phyloP scores from a whole-genome alignment of 1,140 invertebrate species.

The Drosophila kohkoa region DNA sequence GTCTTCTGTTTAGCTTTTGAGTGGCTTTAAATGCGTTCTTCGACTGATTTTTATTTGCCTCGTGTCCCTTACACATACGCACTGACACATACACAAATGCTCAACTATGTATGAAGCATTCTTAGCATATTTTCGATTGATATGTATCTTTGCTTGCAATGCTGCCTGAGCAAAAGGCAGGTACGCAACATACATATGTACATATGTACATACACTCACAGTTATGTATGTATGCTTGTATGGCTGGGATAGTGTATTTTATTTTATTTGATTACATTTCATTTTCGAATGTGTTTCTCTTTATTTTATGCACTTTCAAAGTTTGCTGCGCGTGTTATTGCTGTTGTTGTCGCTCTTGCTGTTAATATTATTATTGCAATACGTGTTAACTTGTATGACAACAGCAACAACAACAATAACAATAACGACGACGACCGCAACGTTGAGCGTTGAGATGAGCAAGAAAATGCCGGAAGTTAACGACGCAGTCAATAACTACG shows the following conservation, averaged over 20 bases:
- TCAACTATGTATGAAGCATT: conserved; percentile 46
- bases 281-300: conserved; percentile 13
- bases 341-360: conserved; percentile 32
- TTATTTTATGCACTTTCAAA: conserved; percentile 43
- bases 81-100: not conserved
- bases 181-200: conserved; percentile 22
- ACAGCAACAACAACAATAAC: conserved; percentile 25
- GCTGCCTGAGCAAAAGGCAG: conserved; percentile 18
- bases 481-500: conserved; percentile 39
- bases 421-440: conserved; percentile 22
- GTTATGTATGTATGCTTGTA: not conserved
- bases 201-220: conserved; percentile 12
- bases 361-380: conserved; percentile 43
- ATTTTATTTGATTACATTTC: conserved; percentile 32
- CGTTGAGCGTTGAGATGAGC: conserved; percentile 39
- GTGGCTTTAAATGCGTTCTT: conserved; percentile 77
- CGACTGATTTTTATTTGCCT: conserved; percentile 74
- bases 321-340: conserved; percentile 14
- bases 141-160: conserved; percentile 37
- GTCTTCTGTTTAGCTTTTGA: conserved; percentile 67
- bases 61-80: conserved; percentile 19
- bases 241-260: not conserved
- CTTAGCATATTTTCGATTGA: conserved; percentile 68
- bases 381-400: conserved; percentile 45
- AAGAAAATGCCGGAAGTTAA: conserved; percentile 52